These are phyloP conservation scores for Eidolon dupreanum DNA, from an alignment of 2,797 vertebrate genomes.

Conservation along the genomic window DNA sequence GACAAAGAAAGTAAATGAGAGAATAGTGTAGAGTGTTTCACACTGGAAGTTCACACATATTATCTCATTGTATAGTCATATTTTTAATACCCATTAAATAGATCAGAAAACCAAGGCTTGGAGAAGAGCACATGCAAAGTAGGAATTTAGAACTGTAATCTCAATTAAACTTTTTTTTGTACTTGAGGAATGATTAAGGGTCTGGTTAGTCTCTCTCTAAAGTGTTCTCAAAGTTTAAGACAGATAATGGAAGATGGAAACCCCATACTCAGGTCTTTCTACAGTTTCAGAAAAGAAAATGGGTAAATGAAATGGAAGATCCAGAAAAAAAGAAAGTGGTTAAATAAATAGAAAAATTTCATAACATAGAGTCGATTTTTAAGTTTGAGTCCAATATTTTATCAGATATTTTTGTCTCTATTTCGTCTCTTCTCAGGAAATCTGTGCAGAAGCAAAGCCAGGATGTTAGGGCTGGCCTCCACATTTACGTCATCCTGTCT, in stretches of 20 bases:
- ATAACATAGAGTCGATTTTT: not conserved
- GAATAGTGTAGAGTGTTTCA: not conserved
- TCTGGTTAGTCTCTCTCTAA: constrained; percentile 26
- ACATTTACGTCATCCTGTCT: not conserved
- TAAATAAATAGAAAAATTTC: not conserved
- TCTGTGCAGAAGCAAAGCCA: not conserved
- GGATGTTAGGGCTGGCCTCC: not conserved
- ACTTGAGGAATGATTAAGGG: not conserved
- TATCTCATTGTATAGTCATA: not conserved
- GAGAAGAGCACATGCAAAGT: not conserved
- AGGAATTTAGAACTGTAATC: constrained; percentile 24
- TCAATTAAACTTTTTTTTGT: not conserved
- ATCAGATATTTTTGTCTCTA: not conserved
- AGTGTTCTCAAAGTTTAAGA: not conserved
- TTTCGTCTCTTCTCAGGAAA: not conserved
- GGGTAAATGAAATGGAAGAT: not conserved
- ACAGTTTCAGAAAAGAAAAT: not conserved
- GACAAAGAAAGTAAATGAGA: not conserved
- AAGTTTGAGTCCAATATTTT: not conserved
- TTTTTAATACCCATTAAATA: not conserved
- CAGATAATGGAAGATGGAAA: not conserved
- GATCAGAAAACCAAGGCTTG: not conserved
- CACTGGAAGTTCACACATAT: not conserved
- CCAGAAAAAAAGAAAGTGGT: not conserved
- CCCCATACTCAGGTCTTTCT: not conserved